A percentile compares a stretch with the other conserved stretches of the same genome.
Conservation (phyloP, 2,888 invertebrate species). For the Baronia brevicornis region DNA sequence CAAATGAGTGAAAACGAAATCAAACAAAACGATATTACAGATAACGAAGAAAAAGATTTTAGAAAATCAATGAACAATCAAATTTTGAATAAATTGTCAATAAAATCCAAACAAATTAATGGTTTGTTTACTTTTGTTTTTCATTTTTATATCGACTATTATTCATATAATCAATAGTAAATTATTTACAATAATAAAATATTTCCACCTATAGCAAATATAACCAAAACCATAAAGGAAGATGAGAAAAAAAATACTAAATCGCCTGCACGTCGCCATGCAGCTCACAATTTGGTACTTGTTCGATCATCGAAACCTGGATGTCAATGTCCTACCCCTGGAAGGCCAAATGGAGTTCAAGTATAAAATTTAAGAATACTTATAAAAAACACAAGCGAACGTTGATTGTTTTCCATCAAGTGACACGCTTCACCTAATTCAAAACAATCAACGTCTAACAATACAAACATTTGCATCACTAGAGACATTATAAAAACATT, state of each 20-base stretch:
- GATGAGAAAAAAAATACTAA: not conserved
- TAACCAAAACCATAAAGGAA: not conserved
- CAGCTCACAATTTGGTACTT: constrained; percentile 31
- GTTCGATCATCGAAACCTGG: constrained; percentile 37
- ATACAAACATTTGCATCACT: too few relatives aligned
- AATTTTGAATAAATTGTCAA: too few relatives aligned
- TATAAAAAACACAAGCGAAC: constrained; percentile 11
- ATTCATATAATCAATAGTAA: too few relatives aligned
- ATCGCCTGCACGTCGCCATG: constrained; percentile 37
- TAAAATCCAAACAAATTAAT: too few relatives aligned
- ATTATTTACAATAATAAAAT: too few relatives aligned
- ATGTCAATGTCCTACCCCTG: constrained; percentile 47
- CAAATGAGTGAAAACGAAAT: constrained; percentile 21
- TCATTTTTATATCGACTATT: too few relatives aligned
- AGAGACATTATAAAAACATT: too few relatives aligned
- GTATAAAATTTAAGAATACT: constrained; percentile 24
- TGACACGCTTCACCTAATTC: too few relatives aligned
- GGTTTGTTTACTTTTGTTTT: not conserved
- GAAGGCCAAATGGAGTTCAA: constrained; percentile 31
- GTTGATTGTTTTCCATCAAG: too few relatives aligned
- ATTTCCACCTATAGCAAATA: not conserved
- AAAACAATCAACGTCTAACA: too few relatives aligned
- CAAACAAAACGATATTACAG: constrained; percentile 7
- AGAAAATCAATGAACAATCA: not conserved
- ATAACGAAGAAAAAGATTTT: constrained; percentile 2